Percentiles rank a stretch among this genome's conserved stretches.
Conservation (phyloP, 1,140 invertebrate genomes). For the Drosophila pandora region DNA sequence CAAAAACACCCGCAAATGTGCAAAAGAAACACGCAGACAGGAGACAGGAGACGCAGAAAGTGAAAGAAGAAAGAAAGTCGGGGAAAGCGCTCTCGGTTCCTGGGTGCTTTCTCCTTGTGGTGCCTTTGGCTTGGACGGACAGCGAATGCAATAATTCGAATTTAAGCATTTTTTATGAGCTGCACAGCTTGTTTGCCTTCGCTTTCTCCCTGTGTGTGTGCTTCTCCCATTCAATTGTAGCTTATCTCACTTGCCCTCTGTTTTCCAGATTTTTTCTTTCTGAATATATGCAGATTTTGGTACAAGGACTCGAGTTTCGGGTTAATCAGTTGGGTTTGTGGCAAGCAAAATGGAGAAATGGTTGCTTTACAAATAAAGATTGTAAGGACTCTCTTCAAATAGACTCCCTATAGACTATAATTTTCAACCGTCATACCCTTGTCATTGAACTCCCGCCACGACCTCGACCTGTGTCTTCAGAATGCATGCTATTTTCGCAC, state of each 20-base stretch:
- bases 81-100: conserved; percentile 39
- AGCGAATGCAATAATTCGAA: conserved; percentile 71
- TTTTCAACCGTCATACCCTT: conserved; percentile 74
- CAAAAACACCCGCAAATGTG: conserved; percentile 58
- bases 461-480: conserved; percentile 6
- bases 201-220: background rate
- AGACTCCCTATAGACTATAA: conserved; percentile 6
- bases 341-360: conserved; percentile 17
- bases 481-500: conserved; percentile 40
- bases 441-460: conserved; percentile 41
- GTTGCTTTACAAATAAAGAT: conserved; percentile 1
- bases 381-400: background rate
- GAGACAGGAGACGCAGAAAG: conserved; percentile 1
- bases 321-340: conserved; percentile 58
- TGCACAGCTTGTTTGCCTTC: conserved; percentile 32
- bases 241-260: conserved; percentile 9
- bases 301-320: conserved; percentile 25
- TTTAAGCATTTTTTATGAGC: conserved; percentile 69
- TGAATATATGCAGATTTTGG: conserved; percentile 23
- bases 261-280: background rate
- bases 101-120: conserved; percentile 11
- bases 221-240: conserved; percentile 23
- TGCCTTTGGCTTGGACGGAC: conserved; percentile 38
- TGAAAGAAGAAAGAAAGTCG: conserved; percentile 36
- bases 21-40: conserved; percentile 17